phyloP scores from a whole-genome alignment of 1,140 invertebrate species.

The Drosophila tristis region DNA sequence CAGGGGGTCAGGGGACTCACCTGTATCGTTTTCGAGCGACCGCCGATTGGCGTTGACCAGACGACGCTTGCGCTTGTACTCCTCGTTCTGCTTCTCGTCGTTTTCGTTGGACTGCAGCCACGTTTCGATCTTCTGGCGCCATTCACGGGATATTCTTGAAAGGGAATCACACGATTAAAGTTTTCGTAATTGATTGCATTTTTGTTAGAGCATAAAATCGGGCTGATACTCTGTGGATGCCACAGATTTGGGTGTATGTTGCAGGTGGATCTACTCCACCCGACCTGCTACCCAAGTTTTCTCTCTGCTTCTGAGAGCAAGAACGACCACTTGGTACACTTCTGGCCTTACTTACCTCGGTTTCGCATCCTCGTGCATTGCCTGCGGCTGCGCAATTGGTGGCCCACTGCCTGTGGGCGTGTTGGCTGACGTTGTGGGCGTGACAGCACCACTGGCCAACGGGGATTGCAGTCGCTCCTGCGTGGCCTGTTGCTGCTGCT shows the following conservation, averaged over 20 bases:
- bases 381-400: slow-evolving; percentile 38
- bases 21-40: slow-evolving; percentile 92
- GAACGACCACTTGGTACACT: too few relatives aligned
- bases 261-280: too few relatives aligned
- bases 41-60: slow-evolving; percentile 88
- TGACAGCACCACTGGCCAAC: slow-evolving; percentile 50
- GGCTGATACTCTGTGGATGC: too few relatives aligned
- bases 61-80: slow-evolving; percentile 87
- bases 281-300: too few relatives aligned
- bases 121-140: slow-evolving; percentile 94
- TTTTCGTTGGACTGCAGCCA: slow-evolving; percentile 95
- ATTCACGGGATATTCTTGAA: slow-evolving; percentile 87
- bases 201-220: too few relatives aligned
- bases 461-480: slow-evolving; percentile 76
- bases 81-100: slow-evolving; percentile 90
- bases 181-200: not conserved
- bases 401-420: slow-evolving; percentile 54
- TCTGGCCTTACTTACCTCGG: slow-evolving; percentile 76
- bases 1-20: slow-evolving; percentile 80
- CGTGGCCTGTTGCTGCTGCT: slow-evolving; percentile 33
- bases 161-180: not conserved
- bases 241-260: too few relatives aligned
- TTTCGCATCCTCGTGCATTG: slow-evolving; percentile 84
- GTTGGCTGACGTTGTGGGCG: slow-evolving; percentile 55
- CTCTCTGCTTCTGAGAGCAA: too few relatives aligned